A percentile compares a stretch with the other conserved stretches of the same genome.
phyloP scores from a whole-genome alignment of 2,797 vertebrate genomes.

The Lophius americanus region DNA sequence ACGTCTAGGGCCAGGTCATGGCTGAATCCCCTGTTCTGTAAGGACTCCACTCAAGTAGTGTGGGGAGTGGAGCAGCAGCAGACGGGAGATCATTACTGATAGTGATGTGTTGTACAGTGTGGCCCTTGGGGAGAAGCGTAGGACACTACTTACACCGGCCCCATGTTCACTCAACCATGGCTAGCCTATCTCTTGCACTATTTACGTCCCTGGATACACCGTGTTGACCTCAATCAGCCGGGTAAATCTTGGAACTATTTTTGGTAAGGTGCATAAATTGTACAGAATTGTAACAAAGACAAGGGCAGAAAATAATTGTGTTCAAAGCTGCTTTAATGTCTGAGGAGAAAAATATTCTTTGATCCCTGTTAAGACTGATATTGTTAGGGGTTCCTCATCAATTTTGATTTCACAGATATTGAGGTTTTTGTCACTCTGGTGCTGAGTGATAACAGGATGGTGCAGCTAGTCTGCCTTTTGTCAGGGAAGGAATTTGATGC shows the following conservation, averaged over 20 bases:
- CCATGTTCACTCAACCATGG: slow-evolving; percentile 41
- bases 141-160: slow-evolving; percentile 27
- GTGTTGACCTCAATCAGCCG: slow-evolving; percentile 20
- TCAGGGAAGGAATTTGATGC: slow-evolving; percentile 41
- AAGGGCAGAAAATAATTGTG: slow-evolving; percentile 27
- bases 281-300: slow-evolving; percentile 25
- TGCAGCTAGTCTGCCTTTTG: slow-evolving; percentile 32
- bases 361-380: slow-evolving; percentile 39
- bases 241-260: slow-evolving; percentile 48
- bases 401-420: slow-evolving; percentile 52
- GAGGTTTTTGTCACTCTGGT: slow-evolving; percentile 21
- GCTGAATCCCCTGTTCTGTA: slow-evolving; percentile 21
- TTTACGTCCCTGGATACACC: slow-evolving; percentile 24
- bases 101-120: slow-evolving; percentile 33
- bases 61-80: slow-evolving; percentile 38
- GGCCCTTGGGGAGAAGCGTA: slow-evolving; percentile 37
- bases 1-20: not conserved
- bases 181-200: slow-evolving; percentile 31
- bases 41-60: slow-evolving; percentile 7
- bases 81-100: slow-evolving; percentile 30
- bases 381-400: slow-evolving; percentile 47
- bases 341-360: slow-evolving; percentile 10
- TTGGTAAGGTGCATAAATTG: slow-evolving; percentile 1
- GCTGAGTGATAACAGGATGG: slow-evolving; percentile 36
- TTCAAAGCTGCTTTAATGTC: slow-evolving; percentile 6